Base-by-base conservation (phyloP, 2,888 invertebrate genomes). In the Sclerodermus sp. region DNA sequence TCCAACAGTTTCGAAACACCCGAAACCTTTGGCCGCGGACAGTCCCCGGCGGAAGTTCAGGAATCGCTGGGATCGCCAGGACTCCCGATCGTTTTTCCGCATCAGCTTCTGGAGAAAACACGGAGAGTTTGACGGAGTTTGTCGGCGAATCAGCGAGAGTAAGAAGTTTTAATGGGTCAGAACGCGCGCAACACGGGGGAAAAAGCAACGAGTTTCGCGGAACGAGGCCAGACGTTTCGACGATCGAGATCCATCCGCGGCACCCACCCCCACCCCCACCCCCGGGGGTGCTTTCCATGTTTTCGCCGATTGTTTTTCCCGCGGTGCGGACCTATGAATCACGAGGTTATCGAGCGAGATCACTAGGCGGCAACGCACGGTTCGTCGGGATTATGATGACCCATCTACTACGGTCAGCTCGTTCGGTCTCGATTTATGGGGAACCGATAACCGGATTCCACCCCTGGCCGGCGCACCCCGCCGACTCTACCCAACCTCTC, bases 351-450 rank as follows among this genome's bases (percentile, higher is more conserved):
- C 23, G 37, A 16, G 18, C 42, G 23, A 23, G 23, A 23, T 23
- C 23, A 23, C 23, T 23, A 23, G 23, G 23, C 23, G 8, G 23
- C 8, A 23, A 17, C 51, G 48, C 51, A 48, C 51, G 58, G 55
- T 45, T 48, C 63, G 52, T 42, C 49, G 45, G 61, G 57, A 64
- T 64, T 64, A 64, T 64, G 64, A 64, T 57, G 64, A 57, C 55
- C 64, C 57, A 64, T 64, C 61, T 49, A 58, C 60, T 42, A 57
- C 57, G 59, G 56, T 59, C 61, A 56, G 64, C 57, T 59, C 64
- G 61, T 64, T 64, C 59, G 49, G 53, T 57, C 54, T 60, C 62
- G 64, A 65, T 64, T 64, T 64, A 64, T 66, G 66, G 66, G 52
- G 58, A 64, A 66, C 60, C 64, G 65, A 63, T 63, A 62, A 62